A percentile compares a stretch with the other conserved stretches of the same genome.
Conservation (phyloP, 2,113 vertebrate species). For the Irena cyanogastra region DNA sequence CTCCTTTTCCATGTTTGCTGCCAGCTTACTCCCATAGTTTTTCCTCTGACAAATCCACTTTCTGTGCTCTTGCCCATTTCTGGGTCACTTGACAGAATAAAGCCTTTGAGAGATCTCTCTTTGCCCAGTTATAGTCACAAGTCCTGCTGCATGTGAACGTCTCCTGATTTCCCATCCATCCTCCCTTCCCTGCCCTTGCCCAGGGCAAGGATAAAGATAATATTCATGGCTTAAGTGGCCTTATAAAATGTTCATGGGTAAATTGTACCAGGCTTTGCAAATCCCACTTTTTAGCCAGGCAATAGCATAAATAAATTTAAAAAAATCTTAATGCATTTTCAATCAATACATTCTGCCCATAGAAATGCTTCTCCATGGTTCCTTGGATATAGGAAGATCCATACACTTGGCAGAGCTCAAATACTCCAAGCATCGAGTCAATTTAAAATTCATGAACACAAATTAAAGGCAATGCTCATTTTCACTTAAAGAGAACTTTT, state of each 20-base stretch:
- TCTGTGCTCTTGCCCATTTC: not conserved
- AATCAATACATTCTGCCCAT: not conserved
- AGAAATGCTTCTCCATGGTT: not conserved
- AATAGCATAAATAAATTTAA: not conserved
- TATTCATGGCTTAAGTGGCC: not conserved
- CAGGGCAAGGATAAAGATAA: not conserved
- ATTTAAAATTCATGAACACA: not conserved
- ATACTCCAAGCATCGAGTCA: accelerated
- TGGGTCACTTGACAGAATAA: slow-evolving; percentile 18
- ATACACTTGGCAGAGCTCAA: not conserved
- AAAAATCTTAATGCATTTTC: not conserved
- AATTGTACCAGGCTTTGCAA: not conserved
- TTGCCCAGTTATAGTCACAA: slow-evolving; percentile 29
- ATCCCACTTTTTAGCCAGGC: not conserved
- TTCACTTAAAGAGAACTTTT: not conserved
- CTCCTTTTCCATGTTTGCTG: not conserved
- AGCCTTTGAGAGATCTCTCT: not conserved
- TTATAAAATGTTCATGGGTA: not conserved
- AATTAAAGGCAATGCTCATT: not conserved
- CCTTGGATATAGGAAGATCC: not conserved
- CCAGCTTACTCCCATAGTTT: not conserved
- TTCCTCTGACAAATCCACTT: not conserved
- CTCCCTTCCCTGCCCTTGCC: not conserved
- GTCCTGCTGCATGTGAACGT: not conserved
- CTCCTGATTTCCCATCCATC: not conserved